phyloP scores from a whole-genome alignment of 2,113 vertebrate genomes.

The Eptesicus fuscus region DNA sequence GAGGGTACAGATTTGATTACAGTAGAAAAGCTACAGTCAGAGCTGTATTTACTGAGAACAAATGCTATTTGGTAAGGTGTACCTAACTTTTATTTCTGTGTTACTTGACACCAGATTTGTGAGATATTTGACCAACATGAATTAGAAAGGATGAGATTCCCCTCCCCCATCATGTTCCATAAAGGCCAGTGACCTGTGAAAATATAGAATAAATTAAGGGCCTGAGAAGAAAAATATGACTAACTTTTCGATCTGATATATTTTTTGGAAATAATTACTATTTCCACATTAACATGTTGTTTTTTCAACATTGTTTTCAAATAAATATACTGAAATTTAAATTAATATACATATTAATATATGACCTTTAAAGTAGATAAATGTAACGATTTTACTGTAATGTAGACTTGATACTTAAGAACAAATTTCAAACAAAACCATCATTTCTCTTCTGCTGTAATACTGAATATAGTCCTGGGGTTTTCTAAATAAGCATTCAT shows the following conservation, averaged over 20 bases:
- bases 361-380: neutral
- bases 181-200: neutral
- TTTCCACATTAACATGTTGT: neutral
- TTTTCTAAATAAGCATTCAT: neutral
- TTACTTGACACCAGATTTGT: neutral
- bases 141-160: neutral
- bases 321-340: neutral
- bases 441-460: neutral
- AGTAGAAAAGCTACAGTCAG: neutral
- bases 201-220: neutral
- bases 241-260: neutral
- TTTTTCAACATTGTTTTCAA: constrained; percentile 29
- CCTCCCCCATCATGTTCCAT: neutral
- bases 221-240: neutral
- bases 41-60: neutral
- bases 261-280: neutral
- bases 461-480: neutral
- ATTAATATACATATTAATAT: neutral
- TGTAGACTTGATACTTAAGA: neutral
- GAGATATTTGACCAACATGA: neutral
- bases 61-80: neutral
- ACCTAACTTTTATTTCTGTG: neutral
- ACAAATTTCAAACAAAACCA: neutral
- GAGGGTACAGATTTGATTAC: neutral
- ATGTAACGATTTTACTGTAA: neutral